Evolutionary conservation across 2,888 invertebrate genomes (phyloP).

Genomic region (Philereme transversata): DNA sequence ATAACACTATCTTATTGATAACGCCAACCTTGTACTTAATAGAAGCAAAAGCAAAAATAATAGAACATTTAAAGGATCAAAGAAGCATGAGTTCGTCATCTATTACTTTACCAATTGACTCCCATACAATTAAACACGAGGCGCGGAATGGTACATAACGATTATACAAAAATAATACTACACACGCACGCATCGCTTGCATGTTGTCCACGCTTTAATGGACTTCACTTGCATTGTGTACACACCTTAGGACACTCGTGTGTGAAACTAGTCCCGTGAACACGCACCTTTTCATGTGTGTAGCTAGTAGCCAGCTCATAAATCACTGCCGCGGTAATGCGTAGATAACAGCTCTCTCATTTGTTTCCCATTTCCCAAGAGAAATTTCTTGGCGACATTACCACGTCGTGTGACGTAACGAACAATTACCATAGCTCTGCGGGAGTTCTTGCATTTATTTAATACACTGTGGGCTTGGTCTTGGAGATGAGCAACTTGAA

Average conservation of each 20-base stretch:
- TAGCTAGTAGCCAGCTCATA: slow-evolving; percentile 69
- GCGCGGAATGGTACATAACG: background rate
- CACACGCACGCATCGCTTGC: background rate
- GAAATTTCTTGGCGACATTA: slow-evolving; percentile 79
- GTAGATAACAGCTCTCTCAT: slow-evolving; percentile 81
- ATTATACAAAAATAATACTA: background rate
- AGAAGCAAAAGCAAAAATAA: no score
- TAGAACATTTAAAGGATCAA: background rate
- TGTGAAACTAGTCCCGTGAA: slow-evolving; percentile 13
- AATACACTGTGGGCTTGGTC: slow-evolving; percentile 10
- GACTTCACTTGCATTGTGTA: background rate
- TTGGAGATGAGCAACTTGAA: slow-evolving; percentile 5
- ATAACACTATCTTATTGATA: background rate
- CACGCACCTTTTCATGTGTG: slow-evolving; percentile 39
- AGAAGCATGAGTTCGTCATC: background rate
- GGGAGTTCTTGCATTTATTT: slow-evolving; percentile 19
- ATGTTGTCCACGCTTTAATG: background rate
- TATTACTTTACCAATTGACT: background rate
- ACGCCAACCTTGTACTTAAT: no score
- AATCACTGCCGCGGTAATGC: slow-evolving; percentile 77
- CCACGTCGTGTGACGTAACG: slow-evolving; percentile 66
- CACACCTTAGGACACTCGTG: background rate
- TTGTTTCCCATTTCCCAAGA: slow-evolving; percentile 80
- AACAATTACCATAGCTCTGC: slow-evolving; percentile 60
- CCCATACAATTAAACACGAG: background rate